Evolutionary conservation across 2,113 vertebrate genomes (phyloP), one percentile per base, ranked within the genome.

Genomic region (Ophthalmotilapia sp.): DNA sequence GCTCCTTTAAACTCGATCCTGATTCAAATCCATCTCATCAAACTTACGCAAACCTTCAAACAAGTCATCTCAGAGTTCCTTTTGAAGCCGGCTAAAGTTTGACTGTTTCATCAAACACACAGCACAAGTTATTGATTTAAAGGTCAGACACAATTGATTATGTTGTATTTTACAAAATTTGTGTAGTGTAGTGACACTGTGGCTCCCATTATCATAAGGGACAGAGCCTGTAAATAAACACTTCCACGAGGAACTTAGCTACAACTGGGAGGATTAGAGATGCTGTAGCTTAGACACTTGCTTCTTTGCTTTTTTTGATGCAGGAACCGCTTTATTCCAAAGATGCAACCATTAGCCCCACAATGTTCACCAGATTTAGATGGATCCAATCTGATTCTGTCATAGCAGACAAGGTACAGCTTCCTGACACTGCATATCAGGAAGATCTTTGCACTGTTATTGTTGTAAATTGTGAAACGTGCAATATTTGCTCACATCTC

Each of bases 1-100:
- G 93, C 90, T 94, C 86, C 91, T 93, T 93, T 94, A 93, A 95
- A 92, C 92, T 83, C 10, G 40, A 83, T 68, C 60, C 49, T 19
- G 40, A 85, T 83, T 89, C 86, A 86, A 84, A 89, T 36, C 31
- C 33, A 31, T 82, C 73, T 89, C 40, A 36, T 82, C 81, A 42
- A 26, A 82, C 62, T 12, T 60, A 15, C 33, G 6, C 60, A 36
- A 56, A 84, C 45, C 17, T 51, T 77, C 26, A 77, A 31, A 51
- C 26, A 29, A 77, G 45, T 77, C 45, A 51, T 83, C 33, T 23
- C 79, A 60, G 15, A 36, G 70, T 55, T 29, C 8, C 81, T 6
- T 77, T 85, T 80, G 40, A 75, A 75, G 10, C 45, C 26, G 17
- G n/a, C 73, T 13, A 77, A 77, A 31, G 45, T 51, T 77, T 33